phyloP scores from a whole-genome alignment of 2,113 vertebrate species.

The Indri indri region DNA sequence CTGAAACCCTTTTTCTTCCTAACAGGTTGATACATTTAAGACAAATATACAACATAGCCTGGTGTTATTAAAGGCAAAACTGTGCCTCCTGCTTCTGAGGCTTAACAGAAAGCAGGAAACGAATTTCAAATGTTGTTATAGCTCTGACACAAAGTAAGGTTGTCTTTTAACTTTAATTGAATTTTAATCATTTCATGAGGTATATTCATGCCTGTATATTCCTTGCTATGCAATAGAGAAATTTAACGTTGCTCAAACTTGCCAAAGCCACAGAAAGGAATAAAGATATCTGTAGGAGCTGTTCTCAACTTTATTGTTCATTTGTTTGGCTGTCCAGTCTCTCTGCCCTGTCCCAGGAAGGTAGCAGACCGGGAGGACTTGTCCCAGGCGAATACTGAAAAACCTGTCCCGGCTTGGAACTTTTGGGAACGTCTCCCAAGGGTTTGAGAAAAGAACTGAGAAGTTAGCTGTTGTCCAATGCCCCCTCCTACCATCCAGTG shows the following conservation, averaged over 20 bases:
- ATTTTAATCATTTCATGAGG: not conserved
- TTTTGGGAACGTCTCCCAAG: not conserved
- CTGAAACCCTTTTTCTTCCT: slow-evolving; percentile 42
- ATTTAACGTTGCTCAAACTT: not conserved
- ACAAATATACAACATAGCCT: slow-evolving; percentile 52
- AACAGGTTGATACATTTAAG: slow-evolving; percentile 42
- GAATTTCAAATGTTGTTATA: not conserved
- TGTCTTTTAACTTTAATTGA: slow-evolving; percentile 5
- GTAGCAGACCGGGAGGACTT: not conserved
- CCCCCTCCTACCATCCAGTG: not conserved
- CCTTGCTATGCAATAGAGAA: not conserved
- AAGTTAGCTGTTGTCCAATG: not conserved
- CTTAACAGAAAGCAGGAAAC: slow-evolving; percentile 39
- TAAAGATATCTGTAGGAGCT: not conserved
- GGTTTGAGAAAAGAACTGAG: not conserved
- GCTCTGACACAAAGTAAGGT: not conserved
- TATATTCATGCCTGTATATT: not conserved
- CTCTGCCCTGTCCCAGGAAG: not conserved
- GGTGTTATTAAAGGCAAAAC: slow-evolving; percentile 56
- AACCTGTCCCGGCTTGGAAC: not conserved
- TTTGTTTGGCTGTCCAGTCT: not conserved
- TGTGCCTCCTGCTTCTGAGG: slow-evolving; percentile 12
- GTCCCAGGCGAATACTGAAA: not conserved
- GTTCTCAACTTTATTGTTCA: not conserved
- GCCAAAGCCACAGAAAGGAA: not conserved